These are phyloP conservation scores for Nansenia antarctica DNA, from an alignment of 2,113 vertebrate genomes.

Conservation along the genomic window DNA sequence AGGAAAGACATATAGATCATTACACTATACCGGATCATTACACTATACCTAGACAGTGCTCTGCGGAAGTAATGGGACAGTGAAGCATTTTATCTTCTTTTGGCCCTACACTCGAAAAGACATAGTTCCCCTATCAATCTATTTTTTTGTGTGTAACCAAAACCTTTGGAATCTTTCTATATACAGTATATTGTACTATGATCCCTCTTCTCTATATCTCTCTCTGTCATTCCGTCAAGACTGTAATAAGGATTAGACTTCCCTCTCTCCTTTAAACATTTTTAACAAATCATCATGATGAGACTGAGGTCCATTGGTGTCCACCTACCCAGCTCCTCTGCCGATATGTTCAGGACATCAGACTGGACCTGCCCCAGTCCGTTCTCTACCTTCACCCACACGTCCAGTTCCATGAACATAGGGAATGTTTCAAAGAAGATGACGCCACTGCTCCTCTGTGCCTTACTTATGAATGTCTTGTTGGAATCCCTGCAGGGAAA, in stretches of 20 bases:
- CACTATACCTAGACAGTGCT: no score
- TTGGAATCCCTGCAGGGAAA: neutral
- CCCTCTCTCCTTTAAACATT: no score
- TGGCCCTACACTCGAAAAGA: neutral
- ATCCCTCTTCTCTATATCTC: no score
- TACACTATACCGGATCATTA: no score
- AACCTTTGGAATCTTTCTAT: no score
- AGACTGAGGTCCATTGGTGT: neutral
- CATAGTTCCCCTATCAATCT: no score
- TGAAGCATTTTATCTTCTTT: neutral
- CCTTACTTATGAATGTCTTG: neutral
- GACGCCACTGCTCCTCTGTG: rapidly evolving
- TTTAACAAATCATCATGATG: no score
- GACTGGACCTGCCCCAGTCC: slow-evolving; percentile 76
- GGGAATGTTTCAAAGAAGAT: slow-evolving; percentile 32
- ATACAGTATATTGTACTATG: no score
- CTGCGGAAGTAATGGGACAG: no score
- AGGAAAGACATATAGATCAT: slow-evolving; percentile 1
- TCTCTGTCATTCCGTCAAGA: no score
- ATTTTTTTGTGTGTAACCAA: no score
- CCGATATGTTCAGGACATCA: slow-evolving; percentile 58
- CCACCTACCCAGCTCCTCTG: slow-evolving; percentile 77
- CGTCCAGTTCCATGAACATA: slow-evolving; percentile 57
- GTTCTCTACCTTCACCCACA: slow-evolving; percentile 86
- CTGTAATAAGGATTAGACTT: no score